Evolutionary conservation across 2,888 invertebrate genomes (phyloP).

Genomic region (Andrena chrysosceles): DNA sequence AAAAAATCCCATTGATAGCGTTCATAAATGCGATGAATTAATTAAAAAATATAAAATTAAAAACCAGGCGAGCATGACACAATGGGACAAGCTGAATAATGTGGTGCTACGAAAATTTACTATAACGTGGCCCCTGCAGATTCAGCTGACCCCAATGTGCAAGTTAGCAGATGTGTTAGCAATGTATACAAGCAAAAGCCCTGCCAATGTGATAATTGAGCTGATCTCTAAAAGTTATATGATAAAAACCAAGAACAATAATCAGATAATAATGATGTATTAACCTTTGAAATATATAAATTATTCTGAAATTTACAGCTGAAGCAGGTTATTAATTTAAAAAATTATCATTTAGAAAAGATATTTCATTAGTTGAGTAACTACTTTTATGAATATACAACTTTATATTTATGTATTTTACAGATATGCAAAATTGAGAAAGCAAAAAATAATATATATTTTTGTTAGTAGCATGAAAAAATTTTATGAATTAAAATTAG

Average conservation of each 20-base stretch:
- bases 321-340: constrained; percentile 37
- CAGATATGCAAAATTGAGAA: background rate
- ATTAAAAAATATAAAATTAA: constrained; percentile 54
- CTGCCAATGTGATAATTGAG: constrained; percentile 52
- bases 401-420: background rate
- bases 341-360: background rate
- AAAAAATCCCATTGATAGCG: constrained; percentile 31
- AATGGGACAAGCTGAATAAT: constrained; percentile 89
- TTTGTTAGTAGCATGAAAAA: constrained; percentile 3
- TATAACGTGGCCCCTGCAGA: constrained; percentile 87
- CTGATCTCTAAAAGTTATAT: constrained; percentile 37
- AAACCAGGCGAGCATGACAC: constrained; percentile 74
- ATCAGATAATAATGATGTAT: constrained; percentile 31
- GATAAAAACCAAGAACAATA: constrained; percentile 19
- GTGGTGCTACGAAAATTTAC: constrained; percentile 88
- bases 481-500: background rate
- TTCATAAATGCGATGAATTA: constrained; percentile 33
- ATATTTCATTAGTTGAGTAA: background rate
- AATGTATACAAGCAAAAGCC: constrained; percentile 74
- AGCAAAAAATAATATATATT: background rate
- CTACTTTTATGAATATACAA: background rate
- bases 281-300: constrained; percentile 31
- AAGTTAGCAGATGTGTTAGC: constrained; percentile 77
- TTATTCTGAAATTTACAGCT: constrained; percentile 38
- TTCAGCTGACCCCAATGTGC: constrained; percentile 85